These are phyloP conservation scores for Bufotes viridis DNA, from an alignment of 2,797 vertebrate species.

Conservation along the genomic window DNA sequence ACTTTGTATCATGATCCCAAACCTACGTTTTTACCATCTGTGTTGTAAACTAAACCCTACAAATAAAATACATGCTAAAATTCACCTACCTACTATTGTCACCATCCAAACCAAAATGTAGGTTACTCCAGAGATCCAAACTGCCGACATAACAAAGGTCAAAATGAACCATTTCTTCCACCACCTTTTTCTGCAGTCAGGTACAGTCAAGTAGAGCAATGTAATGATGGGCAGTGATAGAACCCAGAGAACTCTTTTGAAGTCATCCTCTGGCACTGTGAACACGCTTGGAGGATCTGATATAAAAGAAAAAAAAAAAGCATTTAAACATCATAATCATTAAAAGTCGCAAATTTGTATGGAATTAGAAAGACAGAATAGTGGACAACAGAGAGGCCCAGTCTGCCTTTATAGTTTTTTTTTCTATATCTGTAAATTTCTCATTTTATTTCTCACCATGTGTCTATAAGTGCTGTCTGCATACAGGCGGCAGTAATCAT, in stretches of 20 bases:
- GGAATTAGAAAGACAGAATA: too few species aligned
- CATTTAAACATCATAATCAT: not conserved
- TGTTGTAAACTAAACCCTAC: not conserved
- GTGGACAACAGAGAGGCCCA: not conserved
- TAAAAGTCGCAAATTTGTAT: not conserved
- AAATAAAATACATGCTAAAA: not conserved
- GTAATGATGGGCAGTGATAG: constrained; percentile 87
- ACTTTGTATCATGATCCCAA: not conserved
- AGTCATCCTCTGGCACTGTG: constrained; percentile 87
- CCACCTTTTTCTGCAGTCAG: constrained; percentile 89
- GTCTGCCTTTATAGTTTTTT: not conserved
- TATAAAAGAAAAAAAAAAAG: constrained; percentile 27
- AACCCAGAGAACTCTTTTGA: constrained; percentile 92
- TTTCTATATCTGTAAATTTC: not conserved
- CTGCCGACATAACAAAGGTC: constrained; percentile 93
- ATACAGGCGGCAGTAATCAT: not conserved
- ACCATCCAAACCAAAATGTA: constrained; percentile 98
- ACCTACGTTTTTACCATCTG: not conserved
- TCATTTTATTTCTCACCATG: not conserved
- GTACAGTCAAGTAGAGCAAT: constrained; percentile 87
- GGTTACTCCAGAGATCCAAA: constrained; percentile 95
- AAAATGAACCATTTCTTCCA: constrained; percentile 92
- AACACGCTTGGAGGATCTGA: constrained; percentile 87
- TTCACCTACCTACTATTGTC: constrained; percentile 85
- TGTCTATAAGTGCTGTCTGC: not conserved